These are phyloP conservation scores for Apis mellifera DNA, from an alignment of 1,140 invertebrate genomes.

Conservation along the genomic window DNA sequence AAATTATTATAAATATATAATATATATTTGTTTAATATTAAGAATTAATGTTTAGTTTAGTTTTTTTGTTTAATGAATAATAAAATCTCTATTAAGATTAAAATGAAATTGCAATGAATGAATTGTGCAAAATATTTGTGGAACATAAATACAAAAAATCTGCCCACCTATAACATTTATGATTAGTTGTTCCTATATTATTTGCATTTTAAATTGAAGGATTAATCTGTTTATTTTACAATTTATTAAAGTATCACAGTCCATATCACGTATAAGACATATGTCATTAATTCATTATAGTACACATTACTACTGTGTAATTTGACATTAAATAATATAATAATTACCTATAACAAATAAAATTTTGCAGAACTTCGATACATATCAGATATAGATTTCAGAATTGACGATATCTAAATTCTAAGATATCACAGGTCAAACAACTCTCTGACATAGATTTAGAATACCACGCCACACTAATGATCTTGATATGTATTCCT, in stretches of 20 bases:
- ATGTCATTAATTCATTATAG: constrained; percentile 24
- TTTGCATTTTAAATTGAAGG: background rate
- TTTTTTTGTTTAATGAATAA: no score
- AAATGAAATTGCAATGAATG: background rate
- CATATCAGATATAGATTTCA: constrained; percentile 23
- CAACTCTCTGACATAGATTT: constrained; percentile 55
- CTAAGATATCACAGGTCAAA: constrained; percentile 48
- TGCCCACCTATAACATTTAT: constrained; percentile 8
- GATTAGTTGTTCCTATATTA: constrained; percentile 12
- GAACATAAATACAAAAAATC: background rate
- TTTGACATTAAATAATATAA: constrained; percentile 23
- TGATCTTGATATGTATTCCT: constrained; percentile 15
- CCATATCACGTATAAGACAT: constrained; percentile 31
- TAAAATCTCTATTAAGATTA: background rate
- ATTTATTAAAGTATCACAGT: constrained; percentile 30
- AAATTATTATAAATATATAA: constrained; percentile 5
- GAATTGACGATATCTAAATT: constrained; percentile 33
- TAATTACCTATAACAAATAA: constrained; percentile 4
- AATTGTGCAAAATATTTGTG: background rate
- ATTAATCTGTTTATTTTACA: constrained; percentile 5
- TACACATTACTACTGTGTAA: constrained; percentile 1
- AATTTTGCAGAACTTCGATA: background rate
- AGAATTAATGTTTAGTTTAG: background rate
- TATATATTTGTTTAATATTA: background rate
- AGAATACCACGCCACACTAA: constrained; percentile 45